phyloP scores from a whole-genome alignment of 2,888 invertebrate genomes.

The Caenorhabditis zanzibari region DNA sequence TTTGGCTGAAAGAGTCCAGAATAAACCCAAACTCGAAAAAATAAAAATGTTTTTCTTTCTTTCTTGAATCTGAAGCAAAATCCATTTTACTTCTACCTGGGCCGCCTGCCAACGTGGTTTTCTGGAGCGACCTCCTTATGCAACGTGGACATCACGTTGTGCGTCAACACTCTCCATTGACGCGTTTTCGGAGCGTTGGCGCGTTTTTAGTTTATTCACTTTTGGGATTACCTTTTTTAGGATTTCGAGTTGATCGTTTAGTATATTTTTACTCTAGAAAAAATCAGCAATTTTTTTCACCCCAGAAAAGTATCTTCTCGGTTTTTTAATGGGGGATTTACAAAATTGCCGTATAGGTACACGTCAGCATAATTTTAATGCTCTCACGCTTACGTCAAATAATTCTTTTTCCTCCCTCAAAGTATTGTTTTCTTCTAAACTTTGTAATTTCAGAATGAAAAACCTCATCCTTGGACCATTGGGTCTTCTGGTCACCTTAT shows the following conservation, averaged over 20 bases:
- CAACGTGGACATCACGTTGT: constrained; percentile 6
- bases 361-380: constrained; percentile 51
- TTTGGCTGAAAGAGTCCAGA: no score
- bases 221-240: not conserved
- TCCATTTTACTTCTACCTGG: no score
- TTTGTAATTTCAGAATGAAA: constrained; percentile 53
- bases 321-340: not conserved
- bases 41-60: no score
- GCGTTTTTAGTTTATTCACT: not conserved
- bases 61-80: no score
- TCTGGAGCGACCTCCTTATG: not conserved
- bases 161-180: not conserved
- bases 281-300: constrained; percentile 8
- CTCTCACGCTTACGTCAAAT: constrained; percentile 18
- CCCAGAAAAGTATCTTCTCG: no score
- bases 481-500: constrained; percentile 40
- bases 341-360: constrained; percentile 2
- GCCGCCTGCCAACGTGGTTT: not conserved
- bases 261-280: not conserved
- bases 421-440: not conserved
- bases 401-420: not conserved
- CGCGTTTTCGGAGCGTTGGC: not conserved
- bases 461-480: constrained; percentile 49
- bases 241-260: not conserved
- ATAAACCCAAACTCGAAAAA: no score